Percentiles rank a stretch among this genome's conserved stretches.
These are phyloP conservation scores for Galerucella pusilla DNA, from an alignment of 2,888 invertebrate species.

Conservation along the genomic window DNA sequence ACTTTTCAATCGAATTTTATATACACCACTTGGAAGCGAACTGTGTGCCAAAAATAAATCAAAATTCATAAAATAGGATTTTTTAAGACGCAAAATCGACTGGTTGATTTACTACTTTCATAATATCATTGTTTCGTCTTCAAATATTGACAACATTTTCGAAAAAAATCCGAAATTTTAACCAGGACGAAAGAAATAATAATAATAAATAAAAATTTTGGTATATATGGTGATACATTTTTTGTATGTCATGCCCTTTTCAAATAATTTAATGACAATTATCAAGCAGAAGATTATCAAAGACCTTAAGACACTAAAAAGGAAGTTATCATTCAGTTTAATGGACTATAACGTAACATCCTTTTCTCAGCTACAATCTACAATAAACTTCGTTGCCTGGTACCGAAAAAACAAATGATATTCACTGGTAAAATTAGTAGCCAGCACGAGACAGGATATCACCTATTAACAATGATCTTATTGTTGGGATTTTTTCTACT, in stretches of 20 bases:
- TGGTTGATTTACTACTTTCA: no score
- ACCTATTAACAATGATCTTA: slow-evolving; percentile 26
- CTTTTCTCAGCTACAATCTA: slow-evolving; percentile 28
- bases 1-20: background rate
- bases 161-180: no score
- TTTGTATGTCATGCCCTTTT: no score
- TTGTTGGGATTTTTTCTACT: background rate
- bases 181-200: no score
- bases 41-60: background rate
- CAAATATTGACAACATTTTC: no score
- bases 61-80: no score
- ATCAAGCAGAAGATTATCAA: slow-evolving; percentile 3
- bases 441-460: slow-evolving; percentile 32
- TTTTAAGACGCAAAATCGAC: no score
- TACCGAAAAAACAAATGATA: slow-evolving; percentile 35
- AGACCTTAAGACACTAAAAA: slow-evolving; percentile 44
- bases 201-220: no score
- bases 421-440: slow-evolving; percentile 27
- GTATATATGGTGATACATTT: no score
- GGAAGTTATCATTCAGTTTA: slow-evolving; percentile 52
- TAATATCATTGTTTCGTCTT: no score
- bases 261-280: no score
- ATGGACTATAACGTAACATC: slow-evolving; percentile 49
- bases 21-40: background rate
- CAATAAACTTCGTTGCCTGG: slow-evolving; percentile 18